Evolutionary conservation across 2,797 vertebrate genomes (phyloP), one percentile per base, ranked within the genome.

Genomic region (Bucorvus abyssinicus): DNA sequence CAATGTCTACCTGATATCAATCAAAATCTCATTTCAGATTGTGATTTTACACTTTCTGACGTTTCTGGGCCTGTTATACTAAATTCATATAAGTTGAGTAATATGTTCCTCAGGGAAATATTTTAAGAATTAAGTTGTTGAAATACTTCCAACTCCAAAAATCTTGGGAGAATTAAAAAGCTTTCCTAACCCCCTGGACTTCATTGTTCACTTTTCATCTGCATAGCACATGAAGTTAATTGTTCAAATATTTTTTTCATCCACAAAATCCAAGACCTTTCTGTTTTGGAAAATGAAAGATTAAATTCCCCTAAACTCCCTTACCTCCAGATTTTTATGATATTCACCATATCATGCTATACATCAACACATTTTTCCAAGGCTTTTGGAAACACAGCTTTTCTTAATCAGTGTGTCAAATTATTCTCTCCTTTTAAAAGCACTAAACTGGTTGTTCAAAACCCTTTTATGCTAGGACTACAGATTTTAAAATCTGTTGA

Each of bases 21-120:
- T 17, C 44, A 77, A 91, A 85, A 61, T 29, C 36, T 61, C 27
- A 17, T 52, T 81, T 71, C 30, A 36, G 38, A 27, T 30, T 47
- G 24, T 78, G 49, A 32, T 78, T 77, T 67, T 34, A 74, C 19
- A 65, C 27, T 38, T 63, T 24, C 44, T 50, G 11, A 68, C 44
- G 20, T 68, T 81, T 45, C n/a, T 50, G n/a, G 4, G 44, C 36
- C 45, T 49, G 3, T 53, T 56, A 53, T 47, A 47, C 5, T 77
- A 61, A 36, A 67, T 63, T 71, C 57, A 42, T 1, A 9, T 34
- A 19, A 0, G 0, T 15, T 67, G 9, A 57, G 6, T 40, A 82
- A 78, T 26, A 47, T 55, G 9, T 27, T 76, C 23, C 24, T 77
- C 38, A 13, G 27, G 15, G 16, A 85, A 81, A 67, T 18, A 7